These are phyloP conservation scores for Pocillopora grandis DNA, from an alignment of 92 coral and sea anemone genomes.

Conservation along the genomic window DNA sequence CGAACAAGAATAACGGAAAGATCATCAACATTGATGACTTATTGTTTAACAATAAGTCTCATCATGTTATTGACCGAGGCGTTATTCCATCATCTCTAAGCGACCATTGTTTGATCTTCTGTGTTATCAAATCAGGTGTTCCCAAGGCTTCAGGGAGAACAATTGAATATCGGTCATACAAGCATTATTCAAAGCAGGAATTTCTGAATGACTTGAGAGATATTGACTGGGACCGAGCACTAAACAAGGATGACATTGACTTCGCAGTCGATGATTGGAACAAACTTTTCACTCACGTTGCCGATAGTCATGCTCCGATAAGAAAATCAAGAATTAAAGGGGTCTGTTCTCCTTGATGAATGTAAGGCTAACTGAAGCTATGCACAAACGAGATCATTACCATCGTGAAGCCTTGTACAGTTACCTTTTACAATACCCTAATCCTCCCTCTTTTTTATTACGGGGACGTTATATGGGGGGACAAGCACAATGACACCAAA, in stretches of 20 bases:
- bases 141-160: conserved; percentile 47
- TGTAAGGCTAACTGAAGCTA: not conserved
- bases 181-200: conserved; percentile 10
- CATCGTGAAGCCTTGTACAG: not conserved
- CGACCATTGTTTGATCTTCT: conserved; percentile 50
- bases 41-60: conserved; percentile 37
- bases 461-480: no score
- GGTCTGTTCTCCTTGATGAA: conserved; percentile 26
- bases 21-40: conserved; percentile 48
- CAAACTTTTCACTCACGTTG: conserved; percentile 19
- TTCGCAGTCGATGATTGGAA: conserved; percentile 34
- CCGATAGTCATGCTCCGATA: conserved; percentile 33
- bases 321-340: conserved; percentile 22
- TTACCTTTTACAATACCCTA: no score
- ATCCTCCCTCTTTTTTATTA: no score
- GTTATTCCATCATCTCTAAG: conserved; percentile 33
- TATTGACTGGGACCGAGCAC: conserved; percentile 32
- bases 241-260: conserved; percentile 18
- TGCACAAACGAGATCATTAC: conserved; percentile 46
- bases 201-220: conserved; percentile 31
- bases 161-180: conserved; percentile 45
- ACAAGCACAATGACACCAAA: no score
- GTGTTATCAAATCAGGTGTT: conserved; percentile 45
- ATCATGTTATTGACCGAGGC: conserved; percentile 41
- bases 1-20: conserved; percentile 51